Evolutionary conservation across 1,140 invertebrate species (phyloP).

Genomic region (Meloidogyne chitwoodi): DNA sequence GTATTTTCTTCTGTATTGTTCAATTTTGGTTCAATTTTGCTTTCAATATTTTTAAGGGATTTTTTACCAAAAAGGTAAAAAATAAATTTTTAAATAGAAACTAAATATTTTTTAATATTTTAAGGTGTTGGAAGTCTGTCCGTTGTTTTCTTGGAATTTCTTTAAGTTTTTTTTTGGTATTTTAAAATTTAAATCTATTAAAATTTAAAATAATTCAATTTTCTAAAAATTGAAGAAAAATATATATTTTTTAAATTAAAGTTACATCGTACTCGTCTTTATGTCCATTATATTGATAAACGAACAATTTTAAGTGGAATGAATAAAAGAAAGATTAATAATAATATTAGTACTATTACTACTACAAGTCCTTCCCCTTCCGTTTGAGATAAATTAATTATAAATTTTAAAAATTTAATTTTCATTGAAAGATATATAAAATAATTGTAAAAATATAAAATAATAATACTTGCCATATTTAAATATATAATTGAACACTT

Average conservation of each 20-base stretch:
- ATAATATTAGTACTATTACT: background rate
- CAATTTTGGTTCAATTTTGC: constrained; percentile 15
- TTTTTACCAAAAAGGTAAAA: constrained; percentile 6
- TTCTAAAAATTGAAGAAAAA: no score
- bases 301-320: constrained; percentile 7
- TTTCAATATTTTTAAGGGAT: constrained; percentile 7
- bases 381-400: background rate
- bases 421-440: no score
- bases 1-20: constrained; percentile 20
- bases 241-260: background rate
- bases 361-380: background rate
- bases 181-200: background rate
- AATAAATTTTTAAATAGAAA: background rate
- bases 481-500: no score
- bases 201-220: no score
- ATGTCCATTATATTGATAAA: constrained; percentile 9
- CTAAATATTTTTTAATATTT: background rate
- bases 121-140: background rate
- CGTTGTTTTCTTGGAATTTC: background rate
- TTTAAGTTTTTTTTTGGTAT: constrained; percentile 7
- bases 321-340: background rate
- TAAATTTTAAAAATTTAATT: no score
- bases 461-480: no score
- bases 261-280: background rate
- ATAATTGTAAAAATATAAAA: no score